phyloP scores from a whole-genome alignment of 1,140 invertebrate species.

The Drosophila ogumai region DNA sequence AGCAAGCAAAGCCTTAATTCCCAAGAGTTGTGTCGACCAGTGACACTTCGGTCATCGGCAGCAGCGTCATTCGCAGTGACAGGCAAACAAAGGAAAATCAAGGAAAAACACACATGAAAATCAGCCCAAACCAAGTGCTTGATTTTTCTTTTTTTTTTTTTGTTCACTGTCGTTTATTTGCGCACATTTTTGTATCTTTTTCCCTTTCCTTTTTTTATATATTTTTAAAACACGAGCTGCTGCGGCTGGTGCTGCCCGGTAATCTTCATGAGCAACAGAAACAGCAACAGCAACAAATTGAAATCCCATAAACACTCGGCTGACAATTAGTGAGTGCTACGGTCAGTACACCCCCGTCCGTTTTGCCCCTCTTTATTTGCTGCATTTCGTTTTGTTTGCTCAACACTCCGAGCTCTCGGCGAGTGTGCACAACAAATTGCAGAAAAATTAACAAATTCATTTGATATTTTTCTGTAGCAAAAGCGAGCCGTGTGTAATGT shows the following conservation, averaged over 20 bases:
- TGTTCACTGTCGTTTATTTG: constrained; percentile 42
- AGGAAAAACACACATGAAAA: constrained; percentile 39
- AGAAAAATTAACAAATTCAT: constrained; percentile 52
- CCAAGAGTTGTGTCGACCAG: constrained; percentile 21
- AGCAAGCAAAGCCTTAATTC: constrained; percentile 21
- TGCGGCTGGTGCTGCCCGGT: constrained; percentile 3
- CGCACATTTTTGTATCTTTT: constrained; percentile 45
- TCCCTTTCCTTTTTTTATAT: constrained; percentile 37
- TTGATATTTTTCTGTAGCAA: constrained; percentile 30
- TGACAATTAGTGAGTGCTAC: constrained; percentile 74
- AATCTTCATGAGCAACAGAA: constrained; percentile 36
- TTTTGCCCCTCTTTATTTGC: constrained; percentile 41
- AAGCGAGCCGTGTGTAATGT: constrained; percentile 1
- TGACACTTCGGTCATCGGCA: constrained; percentile 38
- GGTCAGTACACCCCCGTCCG: constrained; percentile 37
- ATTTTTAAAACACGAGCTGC: constrained; percentile 69
- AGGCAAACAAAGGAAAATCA: constrained; percentile 43
- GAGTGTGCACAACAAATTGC: constrained; percentile 32
- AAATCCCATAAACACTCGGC: constrained; percentile 69
- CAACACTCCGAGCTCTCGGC: constrained; percentile 34
- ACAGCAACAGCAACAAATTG: constrained; percentile 58
- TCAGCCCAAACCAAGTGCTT: constrained; percentile 43
- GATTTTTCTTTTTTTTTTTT: constrained; percentile 10
- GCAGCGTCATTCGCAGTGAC: constrained; percentile 39
- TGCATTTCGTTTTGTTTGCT: constrained; percentile 55